These are phyloP conservation scores for Emberiza fucata DNA, from an alignment of 2,113 vertebrate species.

Conservation along the genomic window DNA sequence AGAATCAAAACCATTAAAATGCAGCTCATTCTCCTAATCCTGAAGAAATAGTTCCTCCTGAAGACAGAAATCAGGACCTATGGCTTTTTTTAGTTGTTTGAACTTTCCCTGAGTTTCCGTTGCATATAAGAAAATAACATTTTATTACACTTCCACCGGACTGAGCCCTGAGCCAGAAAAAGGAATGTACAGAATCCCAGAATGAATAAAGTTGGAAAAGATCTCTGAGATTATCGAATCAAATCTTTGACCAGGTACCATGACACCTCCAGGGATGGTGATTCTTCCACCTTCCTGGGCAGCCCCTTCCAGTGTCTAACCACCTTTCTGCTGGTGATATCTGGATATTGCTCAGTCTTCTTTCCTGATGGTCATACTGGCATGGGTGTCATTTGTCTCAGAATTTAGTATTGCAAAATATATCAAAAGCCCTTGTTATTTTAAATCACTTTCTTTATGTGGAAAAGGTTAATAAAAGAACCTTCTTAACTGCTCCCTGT, in stretches of 20 bases:
- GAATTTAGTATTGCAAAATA: neutral
- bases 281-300: too few relatives aligned
- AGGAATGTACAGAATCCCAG: neutral
- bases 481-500: neutral
- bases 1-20: neutral
- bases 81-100: neutral
- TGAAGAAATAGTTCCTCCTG: slow-evolving; percentile 2
- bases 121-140: neutral
- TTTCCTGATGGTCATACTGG: neutral
- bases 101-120: neutral
- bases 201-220: neutral
- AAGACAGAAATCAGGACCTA: neutral
- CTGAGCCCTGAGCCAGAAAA: neutral
- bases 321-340: neutral
- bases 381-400: neutral
- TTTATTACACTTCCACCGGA: neutral
- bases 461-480: neutral
- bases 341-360: neutral
- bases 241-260: neutral
- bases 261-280: neutral
- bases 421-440: neutral
- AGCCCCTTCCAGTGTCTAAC: neutral
- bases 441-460: neutral
- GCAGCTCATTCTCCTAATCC: neutral
- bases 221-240: accelerated